Conservation (phyloP, 2,797 vertebrate genomes). For the Eremophila alpestris region DNA sequence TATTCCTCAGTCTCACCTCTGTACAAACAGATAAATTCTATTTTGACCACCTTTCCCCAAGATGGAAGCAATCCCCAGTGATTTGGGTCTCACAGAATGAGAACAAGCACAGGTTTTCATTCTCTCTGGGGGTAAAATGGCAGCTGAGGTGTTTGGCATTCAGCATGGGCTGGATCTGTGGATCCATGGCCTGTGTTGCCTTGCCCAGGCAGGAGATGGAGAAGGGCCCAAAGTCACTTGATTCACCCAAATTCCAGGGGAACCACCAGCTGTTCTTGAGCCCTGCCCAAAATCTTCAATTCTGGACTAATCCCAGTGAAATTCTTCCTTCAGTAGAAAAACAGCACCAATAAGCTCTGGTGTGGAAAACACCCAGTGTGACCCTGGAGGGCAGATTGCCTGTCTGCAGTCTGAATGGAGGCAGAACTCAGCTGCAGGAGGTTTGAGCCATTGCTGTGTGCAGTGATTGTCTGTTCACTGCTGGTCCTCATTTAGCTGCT, state of each 20-base stretch:
- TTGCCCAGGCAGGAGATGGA: not conserved
- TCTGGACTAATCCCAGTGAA: not conserved
- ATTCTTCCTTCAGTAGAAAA: not conserved
- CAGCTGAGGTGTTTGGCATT: not conserved
- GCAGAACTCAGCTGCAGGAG: not conserved
- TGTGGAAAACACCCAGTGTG: not conserved
- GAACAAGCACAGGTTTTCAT: not conserved
- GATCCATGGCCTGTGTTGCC: not conserved
- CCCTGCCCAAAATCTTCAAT: not conserved
- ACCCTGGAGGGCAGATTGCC: not conserved
- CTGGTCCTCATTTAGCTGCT: not conserved
- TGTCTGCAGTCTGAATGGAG: not conserved
- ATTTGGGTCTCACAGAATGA: not conserved
- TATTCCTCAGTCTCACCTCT: not conserved
- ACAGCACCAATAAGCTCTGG: not conserved
- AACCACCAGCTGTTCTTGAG: not conserved
- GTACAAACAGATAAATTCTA: not conserved
- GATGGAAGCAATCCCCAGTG: not conserved
- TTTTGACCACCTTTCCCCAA: not conserved
- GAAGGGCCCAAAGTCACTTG: not conserved
- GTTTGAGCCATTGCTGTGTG: not conserved
- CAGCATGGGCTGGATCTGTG: fast-evolving
- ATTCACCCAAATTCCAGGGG: not conserved
- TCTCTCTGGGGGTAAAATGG: not conserved
- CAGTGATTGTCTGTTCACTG: not conserved